Base-by-base conservation (phyloP, 2,113 vertebrate species). In the Columba livia region DNA sequence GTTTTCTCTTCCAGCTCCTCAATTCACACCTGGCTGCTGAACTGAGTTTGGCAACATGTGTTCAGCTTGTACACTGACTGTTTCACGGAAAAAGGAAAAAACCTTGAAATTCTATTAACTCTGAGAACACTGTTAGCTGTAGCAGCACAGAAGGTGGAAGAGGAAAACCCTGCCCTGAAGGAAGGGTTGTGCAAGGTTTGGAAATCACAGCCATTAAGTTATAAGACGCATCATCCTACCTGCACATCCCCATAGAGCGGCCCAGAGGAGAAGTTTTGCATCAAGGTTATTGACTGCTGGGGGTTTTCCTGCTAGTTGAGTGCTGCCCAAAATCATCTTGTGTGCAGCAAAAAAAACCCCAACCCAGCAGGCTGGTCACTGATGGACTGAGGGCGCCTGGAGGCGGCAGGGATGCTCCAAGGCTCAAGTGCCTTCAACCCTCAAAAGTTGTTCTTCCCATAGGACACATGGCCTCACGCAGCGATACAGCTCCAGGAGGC, bases 381-480 rank as follows among this genome's bases (percentile, higher is more conserved):
- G 2, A 62, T 2, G 31, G n/a, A 34, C 24, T 6, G 5, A 71
- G 44, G 20, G 23, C 8, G 18, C 23, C 54, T 29, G 60, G 26
- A 50, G 7, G 26, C 0, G 1, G 20, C 53, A 42, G 34, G 31
- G 53, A 66, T 56, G 31, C 60, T 66, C 6, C 0, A 42, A 48
- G 48, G 61, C 62, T 57, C 47, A 36, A 29, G 9, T 1, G 4
- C 15, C 53, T 73, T 56, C 34, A 42, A 13, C 15, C 13, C 11
- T 44, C 23, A 26, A 50, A 44, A 79, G 26, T 5, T 50, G 16
- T 18, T 72, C 12, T 4, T 61, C 53, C 31, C 17, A 4, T 5
- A 53, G 0, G 15, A 42, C 21, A 38, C 10, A 3, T 0, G 16
- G 44, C 24, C 26, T 73, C n/a, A 26, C 0, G 0, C 32, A 42